A percentile compares a stretch with the other conserved stretches of the same genome.
phyloP scores from a whole-genome alignment of 53 echinoderm and acorn worm species.

The Crossaster papposus region DNA sequence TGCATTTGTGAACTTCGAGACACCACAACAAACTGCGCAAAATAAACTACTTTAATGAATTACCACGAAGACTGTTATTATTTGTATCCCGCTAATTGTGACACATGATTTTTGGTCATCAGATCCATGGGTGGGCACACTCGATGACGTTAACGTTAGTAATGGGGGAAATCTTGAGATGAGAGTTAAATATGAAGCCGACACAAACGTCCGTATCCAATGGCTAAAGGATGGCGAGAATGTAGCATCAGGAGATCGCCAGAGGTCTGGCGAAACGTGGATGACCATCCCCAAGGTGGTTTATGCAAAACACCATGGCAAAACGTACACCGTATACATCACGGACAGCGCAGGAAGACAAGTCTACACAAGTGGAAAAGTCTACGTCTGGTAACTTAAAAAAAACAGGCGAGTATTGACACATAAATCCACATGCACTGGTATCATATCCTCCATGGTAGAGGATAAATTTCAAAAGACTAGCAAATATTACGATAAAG shows the following conservation, averaged over 20 bases:
- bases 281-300: background rate
- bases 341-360: background rate
- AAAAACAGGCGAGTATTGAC: too few relatives aligned
- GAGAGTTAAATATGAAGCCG: background rate
- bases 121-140: background rate
- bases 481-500: too few relatives aligned
- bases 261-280: background rate
- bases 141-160: background rate
- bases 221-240: background rate
- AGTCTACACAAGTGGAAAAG: background rate
- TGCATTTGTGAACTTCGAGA: too few relatives aligned
- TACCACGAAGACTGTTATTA: too few relatives aligned
- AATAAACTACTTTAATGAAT: too few relatives aligned
- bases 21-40: too few relatives aligned
- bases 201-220: background rate
- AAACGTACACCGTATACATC: background rate
- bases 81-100: too few relatives aligned
- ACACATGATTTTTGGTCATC: background rate
- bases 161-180: background rate
- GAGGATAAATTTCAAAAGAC: too few relatives aligned
- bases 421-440: too few relatives aligned
- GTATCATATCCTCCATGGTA: too few relatives aligned
- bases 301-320: background rate
- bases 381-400: too few relatives aligned
- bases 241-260: background rate